phyloP scores from a whole-genome alignment of 2,113 vertebrate species.

The Fregata magnificens region DNA sequence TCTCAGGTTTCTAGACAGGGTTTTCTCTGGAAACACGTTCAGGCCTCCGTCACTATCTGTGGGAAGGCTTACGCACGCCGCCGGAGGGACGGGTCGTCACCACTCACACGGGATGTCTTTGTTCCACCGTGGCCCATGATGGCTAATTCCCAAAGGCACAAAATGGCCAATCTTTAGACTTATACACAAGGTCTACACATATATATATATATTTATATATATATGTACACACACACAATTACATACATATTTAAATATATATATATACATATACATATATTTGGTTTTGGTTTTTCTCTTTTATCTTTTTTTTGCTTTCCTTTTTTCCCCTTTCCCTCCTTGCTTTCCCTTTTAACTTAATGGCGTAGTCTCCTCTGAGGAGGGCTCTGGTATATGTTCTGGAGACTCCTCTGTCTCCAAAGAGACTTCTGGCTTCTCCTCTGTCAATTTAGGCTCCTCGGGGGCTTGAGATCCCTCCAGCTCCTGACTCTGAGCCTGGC shows the following conservation, averaged over 20 bases:
- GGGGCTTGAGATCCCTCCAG: neutral
- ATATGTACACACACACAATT: conserved; percentile 11
- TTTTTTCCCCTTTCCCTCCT: neutral
- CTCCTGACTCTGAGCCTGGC: conserved; percentile 72
- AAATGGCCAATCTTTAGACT: conserved; percentile 45
- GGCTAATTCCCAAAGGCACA: conserved; percentile 62
- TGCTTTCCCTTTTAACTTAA: conserved; percentile 67
- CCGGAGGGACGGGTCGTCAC: neutral
- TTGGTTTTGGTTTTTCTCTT: neutral
- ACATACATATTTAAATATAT: conserved; percentile 69
- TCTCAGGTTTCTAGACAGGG: neutral
- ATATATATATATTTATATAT: conserved; percentile 39
- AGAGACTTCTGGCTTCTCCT: conserved; percentile 68
- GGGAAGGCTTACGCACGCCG: neutral
- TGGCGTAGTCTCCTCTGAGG: conserved; percentile 37
- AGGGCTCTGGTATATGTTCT: conserved; percentile 26
- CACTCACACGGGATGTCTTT: neutral
- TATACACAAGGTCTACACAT: conserved; percentile 39
- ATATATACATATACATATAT: conserved; percentile 35
- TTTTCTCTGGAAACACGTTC: neutral
- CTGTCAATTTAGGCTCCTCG: neutral
- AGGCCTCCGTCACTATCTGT: accelerated
- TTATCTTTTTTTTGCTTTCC: neutral
- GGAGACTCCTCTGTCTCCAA: conserved; percentile 46
- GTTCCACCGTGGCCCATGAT: neutral